phyloP scores from a whole-genome alignment of 2,113 vertebrate species.

The Mesocricetus auratus region DNA sequence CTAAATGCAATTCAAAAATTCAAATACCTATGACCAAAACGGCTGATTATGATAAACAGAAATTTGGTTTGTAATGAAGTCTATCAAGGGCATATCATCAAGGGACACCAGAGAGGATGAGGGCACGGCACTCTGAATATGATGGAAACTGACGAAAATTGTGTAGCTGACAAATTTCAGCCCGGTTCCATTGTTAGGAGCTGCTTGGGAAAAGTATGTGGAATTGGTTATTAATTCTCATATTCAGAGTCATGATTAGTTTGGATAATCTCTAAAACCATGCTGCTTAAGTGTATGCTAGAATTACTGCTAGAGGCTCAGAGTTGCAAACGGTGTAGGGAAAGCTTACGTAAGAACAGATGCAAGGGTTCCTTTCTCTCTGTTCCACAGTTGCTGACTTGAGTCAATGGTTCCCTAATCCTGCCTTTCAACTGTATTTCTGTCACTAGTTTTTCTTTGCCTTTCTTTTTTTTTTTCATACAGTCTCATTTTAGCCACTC shows the following conservation, averaged over 20 bases:
- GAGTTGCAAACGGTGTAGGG: not conserved
- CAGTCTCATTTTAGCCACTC: not conserved
- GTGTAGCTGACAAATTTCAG: not conserved
- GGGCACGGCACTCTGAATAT: not conserved
- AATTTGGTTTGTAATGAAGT: slow-evolving; percentile 2
- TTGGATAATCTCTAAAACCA: not conserved
- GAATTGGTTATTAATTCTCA: not conserved
- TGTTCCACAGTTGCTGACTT: not conserved
- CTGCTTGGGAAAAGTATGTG: not conserved
- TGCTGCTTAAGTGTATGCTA: not conserved
- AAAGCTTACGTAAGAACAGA: not conserved
- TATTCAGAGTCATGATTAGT: not conserved
- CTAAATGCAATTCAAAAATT: not conserved
- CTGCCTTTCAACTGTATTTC: too few species aligned
- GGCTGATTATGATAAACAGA: not conserved
- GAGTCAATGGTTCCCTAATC: not conserved
- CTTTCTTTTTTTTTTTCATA: not conserved
- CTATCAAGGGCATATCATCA: not conserved
- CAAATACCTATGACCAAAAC: not conserved
- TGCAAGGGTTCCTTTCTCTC: not conserved
- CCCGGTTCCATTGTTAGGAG: not conserved
- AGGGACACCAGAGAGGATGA: slow-evolving; percentile 8
- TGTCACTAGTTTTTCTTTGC: not conserved
- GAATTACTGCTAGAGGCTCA: not conserved
- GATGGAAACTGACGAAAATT: not conserved